A percentile compares a stretch with the other conserved stretches of the same genome.
Evolutionary conservation across 2,113 vertebrate genomes (phyloP).

Genomic region (Cyanistes caeruleus): DNA sequence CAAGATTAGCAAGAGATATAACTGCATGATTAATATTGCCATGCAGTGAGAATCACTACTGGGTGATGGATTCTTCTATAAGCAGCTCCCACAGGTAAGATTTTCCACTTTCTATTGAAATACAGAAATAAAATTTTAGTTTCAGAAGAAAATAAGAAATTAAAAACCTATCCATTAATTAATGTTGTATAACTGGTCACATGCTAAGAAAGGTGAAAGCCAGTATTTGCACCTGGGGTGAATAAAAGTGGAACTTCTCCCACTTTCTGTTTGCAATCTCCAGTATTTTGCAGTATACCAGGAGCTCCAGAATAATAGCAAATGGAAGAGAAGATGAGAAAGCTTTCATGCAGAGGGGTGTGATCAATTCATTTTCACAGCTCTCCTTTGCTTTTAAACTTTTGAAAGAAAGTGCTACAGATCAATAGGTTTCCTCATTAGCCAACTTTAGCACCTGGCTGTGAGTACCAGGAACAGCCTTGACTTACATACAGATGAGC

Average conservation of each 20-base stretch:
- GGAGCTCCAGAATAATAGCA: background rate
- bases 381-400: background rate
- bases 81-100: background rate
- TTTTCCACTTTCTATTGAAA: background rate
- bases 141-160: background rate
- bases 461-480: background rate
- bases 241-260: background rate
- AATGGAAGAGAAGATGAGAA: background rate
- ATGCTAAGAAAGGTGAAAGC: background rate
- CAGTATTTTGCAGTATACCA: background rate
- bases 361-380: background rate
- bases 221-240: background rate
- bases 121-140: background rate
- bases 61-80: background rate
- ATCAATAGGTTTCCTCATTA: conserved; percentile 3
- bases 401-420: background rate
- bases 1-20: background rate
- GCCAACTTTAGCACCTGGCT: background rate
- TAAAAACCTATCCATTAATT: background rate
- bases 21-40: background rate
- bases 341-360: background rate
- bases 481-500: background rate
- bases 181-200: background rate
- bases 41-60: background rate
- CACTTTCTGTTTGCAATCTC: background rate